Percentiles rank a stretch among this genome's conserved stretches.
These are phyloP conservation scores for Garrulus glandarius DNA, from an alignment of 2,797 vertebrate genomes.

Conservation along the genomic window DNA sequence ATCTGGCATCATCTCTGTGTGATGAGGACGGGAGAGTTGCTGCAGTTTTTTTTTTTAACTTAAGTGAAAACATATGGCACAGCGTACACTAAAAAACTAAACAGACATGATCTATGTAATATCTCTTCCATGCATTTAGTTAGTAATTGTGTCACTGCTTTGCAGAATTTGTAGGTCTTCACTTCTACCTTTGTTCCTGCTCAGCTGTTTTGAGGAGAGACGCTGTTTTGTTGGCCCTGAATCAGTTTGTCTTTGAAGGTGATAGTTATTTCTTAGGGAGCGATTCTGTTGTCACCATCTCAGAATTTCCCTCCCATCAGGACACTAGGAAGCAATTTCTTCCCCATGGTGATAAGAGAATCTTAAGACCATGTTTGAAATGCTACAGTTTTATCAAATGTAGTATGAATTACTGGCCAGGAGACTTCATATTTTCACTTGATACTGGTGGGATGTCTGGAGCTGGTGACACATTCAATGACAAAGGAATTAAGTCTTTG, in stretches of 20 bases:
- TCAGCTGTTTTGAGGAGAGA: not conserved
- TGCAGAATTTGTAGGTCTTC: not conserved
- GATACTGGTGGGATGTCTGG: not conserved
- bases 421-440: not conserved
- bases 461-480: not conserved
- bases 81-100: not conserved
- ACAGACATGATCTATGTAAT: not conserved
- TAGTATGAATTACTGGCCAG: not conserved
- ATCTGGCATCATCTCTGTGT: slow-evolving; percentile 22
- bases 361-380: not conserved
- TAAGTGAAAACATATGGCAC: slow-evolving; percentile 42
- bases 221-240: not conserved
- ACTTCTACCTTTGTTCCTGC: not conserved
- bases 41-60: not conserved
- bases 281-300: not conserved
- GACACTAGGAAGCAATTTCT: not conserved
- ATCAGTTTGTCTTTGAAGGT: not conserved
- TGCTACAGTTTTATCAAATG: not conserved
- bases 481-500: not conserved
- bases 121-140: not conserved
- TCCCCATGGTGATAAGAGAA: not conserved
- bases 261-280: not conserved
- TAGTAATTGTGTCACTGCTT: not conserved
- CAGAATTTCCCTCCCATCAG: not conserved
- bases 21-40: not conserved